Conservation (phyloP, 2,797 vertebrate genomes). For the Moxostoma hubbsi region DNA sequence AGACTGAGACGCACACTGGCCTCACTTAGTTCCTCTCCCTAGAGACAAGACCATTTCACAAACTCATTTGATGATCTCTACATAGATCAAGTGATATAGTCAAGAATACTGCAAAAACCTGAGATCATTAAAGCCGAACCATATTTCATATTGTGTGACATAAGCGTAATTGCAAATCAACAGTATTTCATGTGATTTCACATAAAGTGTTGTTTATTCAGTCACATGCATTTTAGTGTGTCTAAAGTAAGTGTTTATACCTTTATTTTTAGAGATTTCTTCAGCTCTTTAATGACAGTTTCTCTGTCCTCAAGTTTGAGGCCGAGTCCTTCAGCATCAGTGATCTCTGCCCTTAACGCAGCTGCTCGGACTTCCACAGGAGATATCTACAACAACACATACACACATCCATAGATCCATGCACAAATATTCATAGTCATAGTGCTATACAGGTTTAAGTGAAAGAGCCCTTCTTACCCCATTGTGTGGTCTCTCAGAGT, state of each 20-base stretch:
- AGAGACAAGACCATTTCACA: not conserved
- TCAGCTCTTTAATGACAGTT: constrained; percentile 95
- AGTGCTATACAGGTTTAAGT: not conserved
- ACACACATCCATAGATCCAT: not conserved
- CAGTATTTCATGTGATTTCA: not conserved
- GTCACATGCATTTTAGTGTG: not conserved
- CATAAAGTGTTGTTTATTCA: not conserved
- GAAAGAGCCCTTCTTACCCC: constrained; percentile 72
- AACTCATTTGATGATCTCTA: too few species aligned
- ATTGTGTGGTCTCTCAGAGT: constrained; percentile 86
- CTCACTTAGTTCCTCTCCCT: constrained; percentile 97
- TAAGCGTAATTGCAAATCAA: too few species aligned
- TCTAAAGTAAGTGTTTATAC: constrained; percentile 63
- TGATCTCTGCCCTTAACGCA: constrained; percentile 92
- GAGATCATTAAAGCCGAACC: too few species aligned
- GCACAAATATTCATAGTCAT: not conserved
- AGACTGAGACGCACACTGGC: constrained; percentile 92
- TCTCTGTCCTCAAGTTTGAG: constrained; percentile 96
- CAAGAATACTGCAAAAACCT: not conserved
- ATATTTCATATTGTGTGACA: too few species aligned
- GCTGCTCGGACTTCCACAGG: constrained; percentile 87
- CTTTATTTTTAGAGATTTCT: constrained; percentile 99
- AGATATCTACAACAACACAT: constrained; percentile 1
- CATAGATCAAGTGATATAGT: not conserved
- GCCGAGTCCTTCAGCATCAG: constrained; percentile 92